phyloP scores from a whole-genome alignment of 2,113 vertebrate genomes.

The Columba janthina region DNA sequence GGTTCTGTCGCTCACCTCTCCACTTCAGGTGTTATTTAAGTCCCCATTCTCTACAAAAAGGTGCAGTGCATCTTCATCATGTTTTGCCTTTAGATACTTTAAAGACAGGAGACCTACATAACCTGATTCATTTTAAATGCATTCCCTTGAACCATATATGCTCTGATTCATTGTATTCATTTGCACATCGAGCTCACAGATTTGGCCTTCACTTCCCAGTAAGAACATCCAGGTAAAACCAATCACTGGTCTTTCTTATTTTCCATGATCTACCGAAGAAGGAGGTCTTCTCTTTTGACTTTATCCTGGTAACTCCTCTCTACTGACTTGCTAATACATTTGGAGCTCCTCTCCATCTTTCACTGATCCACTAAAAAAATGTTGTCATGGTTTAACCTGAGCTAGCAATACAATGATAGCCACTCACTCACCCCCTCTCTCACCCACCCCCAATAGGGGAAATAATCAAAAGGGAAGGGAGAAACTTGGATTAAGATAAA shows the following conservation, averaged over 20 bases:
- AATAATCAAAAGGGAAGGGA: no score
- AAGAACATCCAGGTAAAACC: background rate
- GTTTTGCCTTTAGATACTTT: background rate
- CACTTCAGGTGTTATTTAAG: background rate
- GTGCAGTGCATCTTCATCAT: background rate
- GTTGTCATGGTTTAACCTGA: no score
- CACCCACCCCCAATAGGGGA: no score
- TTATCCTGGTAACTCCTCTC: background rate
- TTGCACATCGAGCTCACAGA: background rate
- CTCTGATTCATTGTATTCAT: background rate
- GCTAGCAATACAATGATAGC: no score
- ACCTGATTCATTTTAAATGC: background rate
- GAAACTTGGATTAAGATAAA: no score
- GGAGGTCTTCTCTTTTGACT: background rate
- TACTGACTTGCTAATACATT: background rate
- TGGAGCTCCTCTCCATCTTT: background rate
- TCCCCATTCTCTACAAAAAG: background rate
- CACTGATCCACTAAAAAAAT: background rate
- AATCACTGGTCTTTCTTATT: background rate
- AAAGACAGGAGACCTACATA: background rate
- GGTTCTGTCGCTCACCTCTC: accelerated
- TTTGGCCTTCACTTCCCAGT: background rate
- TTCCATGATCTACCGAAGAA: background rate
- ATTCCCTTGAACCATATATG: background rate
- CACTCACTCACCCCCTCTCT: no score